Percentiles rank a stretch among this genome's conserved stretches.
These are phyloP conservation scores for Vireo altiloquus DNA, from an alignment of 2,113 vertebrate genomes.

Conservation along the genomic window DNA sequence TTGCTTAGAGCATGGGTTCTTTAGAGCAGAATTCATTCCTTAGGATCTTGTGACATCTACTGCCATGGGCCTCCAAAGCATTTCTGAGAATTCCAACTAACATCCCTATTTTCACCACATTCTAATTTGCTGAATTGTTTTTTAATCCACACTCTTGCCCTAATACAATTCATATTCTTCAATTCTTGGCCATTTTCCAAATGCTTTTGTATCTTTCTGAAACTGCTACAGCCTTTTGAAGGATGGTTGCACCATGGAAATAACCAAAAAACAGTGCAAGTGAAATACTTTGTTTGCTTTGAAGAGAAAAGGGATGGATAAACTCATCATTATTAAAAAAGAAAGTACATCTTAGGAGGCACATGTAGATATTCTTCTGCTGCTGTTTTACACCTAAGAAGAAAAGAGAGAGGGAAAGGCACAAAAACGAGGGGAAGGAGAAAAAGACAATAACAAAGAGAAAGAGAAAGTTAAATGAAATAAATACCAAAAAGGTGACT, in stretches of 20 bases:
- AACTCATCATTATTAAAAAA: neutral
- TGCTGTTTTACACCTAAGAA: slow-evolving; percentile 54
- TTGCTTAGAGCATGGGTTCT: neutral
- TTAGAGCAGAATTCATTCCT: neutral
- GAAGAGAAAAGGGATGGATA: neutral
- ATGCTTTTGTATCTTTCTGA: neutral
- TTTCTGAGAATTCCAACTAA: neutral
- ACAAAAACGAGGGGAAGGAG: slow-evolving; percentile 1
- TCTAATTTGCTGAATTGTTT: neutral
- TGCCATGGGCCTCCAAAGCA: neutral
- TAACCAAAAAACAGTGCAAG: neutral
- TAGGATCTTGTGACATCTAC: neutral
- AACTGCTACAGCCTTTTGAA: neutral
- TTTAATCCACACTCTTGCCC: neutral
- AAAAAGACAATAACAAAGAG: slow-evolving; percentile 48
- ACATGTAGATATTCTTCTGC: slow-evolving; percentile 28
- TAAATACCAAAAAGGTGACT: neutral
- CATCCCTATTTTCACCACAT: neutral
- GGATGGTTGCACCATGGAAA: neutral
- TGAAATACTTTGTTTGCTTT: neutral
- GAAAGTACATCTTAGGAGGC: slow-evolving; percentile 8
- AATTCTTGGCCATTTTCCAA: neutral
- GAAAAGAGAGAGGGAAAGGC: slow-evolving; percentile 34
- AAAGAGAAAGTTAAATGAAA: slow-evolving; percentile 45
- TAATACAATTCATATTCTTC: neutral